Evolutionary conservation across 2,888 invertebrate species (phyloP), one percentile per base, ranked within the genome.

Genomic region (Drosophila antonietae): DNA sequence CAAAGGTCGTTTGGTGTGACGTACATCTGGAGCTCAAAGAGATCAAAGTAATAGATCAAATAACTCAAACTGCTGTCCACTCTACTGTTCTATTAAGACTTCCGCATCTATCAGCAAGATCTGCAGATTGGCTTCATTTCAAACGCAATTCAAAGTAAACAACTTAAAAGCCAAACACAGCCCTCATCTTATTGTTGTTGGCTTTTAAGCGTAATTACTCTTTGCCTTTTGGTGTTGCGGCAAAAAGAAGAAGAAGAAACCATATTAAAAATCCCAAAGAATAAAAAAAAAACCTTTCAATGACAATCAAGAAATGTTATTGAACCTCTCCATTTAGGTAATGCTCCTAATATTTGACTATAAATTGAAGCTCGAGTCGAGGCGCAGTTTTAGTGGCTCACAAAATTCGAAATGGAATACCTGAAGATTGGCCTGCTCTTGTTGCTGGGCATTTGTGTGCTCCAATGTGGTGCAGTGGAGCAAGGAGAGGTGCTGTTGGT

Each of bases 81-180:
- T 44, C 73, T 57, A 67, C 66, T 64, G 75, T 67, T 1, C 8
- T 37, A 3, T 33, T 18, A 15, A 53, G n/a, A 59, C 77, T 77
- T 77, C 77, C 77, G 77, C 58, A 49, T 75, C 60, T 46, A 33
- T 31, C 57, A 53, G 47, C 43, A 58, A 31, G 35, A 61, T 47
- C 35, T 35, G 64, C 59, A 64, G 80, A 82, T 82, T 86, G 83
- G 87, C 70, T 86, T 78, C 64, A 64, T 81, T 78, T 69, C 67
- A 57, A 47, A 60, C 70, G 83, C 83, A 64, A 60, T 78, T 72
- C 60, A 60, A 71, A 47, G 65, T 70, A 75, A 73, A 73, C 75
- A 82, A 71, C 65, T 71, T 79, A 37, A 70, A 59, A 44, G 64
- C 20, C 43, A 14, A 23, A 18, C 65, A 51, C 35, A 44, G 23